Evolutionary conservation across 2,888 invertebrate species (phyloP).

Genomic region (Dasysyrphus albostriatus): DNA sequence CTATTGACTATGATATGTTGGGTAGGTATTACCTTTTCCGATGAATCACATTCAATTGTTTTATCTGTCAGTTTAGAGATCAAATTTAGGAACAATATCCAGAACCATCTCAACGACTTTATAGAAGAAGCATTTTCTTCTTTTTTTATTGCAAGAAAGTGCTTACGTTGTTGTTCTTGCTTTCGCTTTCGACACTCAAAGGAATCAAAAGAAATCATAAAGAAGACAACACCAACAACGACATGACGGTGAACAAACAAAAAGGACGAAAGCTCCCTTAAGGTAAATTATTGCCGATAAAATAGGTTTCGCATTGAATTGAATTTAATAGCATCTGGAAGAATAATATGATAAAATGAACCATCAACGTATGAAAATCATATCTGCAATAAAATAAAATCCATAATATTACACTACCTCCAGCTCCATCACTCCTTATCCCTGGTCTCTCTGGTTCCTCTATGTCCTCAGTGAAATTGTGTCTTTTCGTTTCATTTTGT

Average conservation of each 20-base stretch:
- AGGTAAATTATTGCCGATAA: constrained; percentile 70
- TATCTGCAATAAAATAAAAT: constrained; percentile 67
- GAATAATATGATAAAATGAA: constrained; percentile 46
- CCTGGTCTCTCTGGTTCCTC: background rate
- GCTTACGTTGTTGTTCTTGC: constrained; percentile 23
- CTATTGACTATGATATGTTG: constrained; percentile 56
- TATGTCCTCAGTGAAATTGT: constrained; percentile 24
- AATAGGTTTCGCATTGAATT: constrained; percentile 69
- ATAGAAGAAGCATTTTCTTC: background rate
- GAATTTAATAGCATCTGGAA: constrained; percentile 64
- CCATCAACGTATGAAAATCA: constrained; percentile 66
- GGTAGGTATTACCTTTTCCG: constrained; percentile 44
- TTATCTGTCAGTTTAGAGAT: constrained; percentile 65
- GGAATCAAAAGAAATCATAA: constrained; percentile 56
- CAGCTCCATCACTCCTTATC: too few species aligned
- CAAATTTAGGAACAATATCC: constrained; percentile 35
- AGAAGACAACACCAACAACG: constrained; percentile 29
- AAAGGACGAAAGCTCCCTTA: constrained; percentile 42
- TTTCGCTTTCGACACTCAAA: constrained; percentile 28
- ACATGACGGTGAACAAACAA: constrained; percentile 2
- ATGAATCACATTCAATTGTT: constrained; percentile 67
- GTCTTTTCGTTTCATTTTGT: background rate
- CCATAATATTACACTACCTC: constrained; percentile 45
- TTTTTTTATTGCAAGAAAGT: constrained; percentile 58
- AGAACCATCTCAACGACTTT: background rate